Percentiles rank a stretch among this genome's conserved stretches.
Evolutionary conservation across 1,140 invertebrate species (phyloP).

Genomic region (Drosophila arawakana): DNA sequence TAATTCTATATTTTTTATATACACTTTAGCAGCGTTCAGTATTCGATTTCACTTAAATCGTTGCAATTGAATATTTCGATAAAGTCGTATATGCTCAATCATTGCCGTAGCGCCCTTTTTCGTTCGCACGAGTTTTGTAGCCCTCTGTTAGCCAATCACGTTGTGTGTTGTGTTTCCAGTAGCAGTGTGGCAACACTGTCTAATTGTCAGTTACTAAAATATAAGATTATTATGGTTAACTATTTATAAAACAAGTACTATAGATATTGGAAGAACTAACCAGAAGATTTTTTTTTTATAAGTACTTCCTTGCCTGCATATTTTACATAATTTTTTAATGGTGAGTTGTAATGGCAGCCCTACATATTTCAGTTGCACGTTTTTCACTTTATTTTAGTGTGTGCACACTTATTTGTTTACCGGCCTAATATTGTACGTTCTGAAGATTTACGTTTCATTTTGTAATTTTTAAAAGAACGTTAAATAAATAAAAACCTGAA

Average conservation of each 20-base stretch:
- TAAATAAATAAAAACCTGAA: neutral
- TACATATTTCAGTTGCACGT: slow-evolving; percentile 12
- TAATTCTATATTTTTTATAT: neutral
- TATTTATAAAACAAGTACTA: neutral
- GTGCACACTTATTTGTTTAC: slow-evolving; percentile 44
- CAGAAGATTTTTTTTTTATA: neutral
- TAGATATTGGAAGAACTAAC: neutral
- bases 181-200: slow-evolving; percentile 55
- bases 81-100: slow-evolving; percentile 36
- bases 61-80: neutral
- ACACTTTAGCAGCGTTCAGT: neutral
- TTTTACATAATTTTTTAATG: neutral
- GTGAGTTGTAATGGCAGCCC: slow-evolving; percentile 16
- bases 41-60: neutral
- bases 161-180: slow-evolving; percentile 41
- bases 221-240: neutral
- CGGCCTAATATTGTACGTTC: slow-evolving; percentile 21
- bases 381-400: slow-evolving; percentile 9
- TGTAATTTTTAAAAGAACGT: neutral
- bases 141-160: slow-evolving; percentile 68
- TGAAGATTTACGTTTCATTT: neutral
- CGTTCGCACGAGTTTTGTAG: slow-evolving; percentile 71
- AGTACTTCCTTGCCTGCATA: neutral
- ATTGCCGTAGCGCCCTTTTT: slow-evolving; percentile 60
- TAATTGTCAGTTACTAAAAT: neutral